A percentile compares a stretch with the other conserved stretches of the same genome.
These are phyloP conservation scores for Nibea albiflora DNA, from an alignment of 2,113 vertebrate species.

Conservation along the genomic window DNA sequence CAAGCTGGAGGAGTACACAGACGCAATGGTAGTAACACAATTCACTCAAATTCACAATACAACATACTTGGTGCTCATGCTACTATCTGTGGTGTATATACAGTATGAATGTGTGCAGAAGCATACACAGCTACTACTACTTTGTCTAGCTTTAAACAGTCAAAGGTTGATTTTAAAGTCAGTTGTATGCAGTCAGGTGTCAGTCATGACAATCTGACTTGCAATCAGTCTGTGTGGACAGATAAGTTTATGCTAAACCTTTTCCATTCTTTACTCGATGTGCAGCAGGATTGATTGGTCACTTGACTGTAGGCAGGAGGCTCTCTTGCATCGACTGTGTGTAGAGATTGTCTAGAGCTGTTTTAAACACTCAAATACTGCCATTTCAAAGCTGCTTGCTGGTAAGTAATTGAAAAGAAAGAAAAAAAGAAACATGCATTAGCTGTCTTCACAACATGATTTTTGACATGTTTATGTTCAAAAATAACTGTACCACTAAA, in stretches of 20 bases:
- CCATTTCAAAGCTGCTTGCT: too few species aligned
- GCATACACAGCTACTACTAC: too few species aligned
- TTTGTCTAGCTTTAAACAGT: neutral
- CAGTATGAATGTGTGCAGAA: too few species aligned
- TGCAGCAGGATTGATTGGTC: neutral
- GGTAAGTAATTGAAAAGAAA: neutral
- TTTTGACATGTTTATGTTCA: too few species aligned
- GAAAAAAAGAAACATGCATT: neutral
- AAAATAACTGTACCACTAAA: neutral
- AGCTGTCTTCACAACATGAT: neutral
- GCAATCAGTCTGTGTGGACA: neutral
- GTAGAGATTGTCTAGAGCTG: too few species aligned
- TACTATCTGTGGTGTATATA: neutral
- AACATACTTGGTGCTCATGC: neutral
- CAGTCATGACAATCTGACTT: neutral
- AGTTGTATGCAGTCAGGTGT: neutral
- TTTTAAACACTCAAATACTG: too few species aligned
- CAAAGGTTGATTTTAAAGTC: neutral
- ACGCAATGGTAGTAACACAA: constrained; percentile 87
- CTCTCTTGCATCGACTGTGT: neutral
- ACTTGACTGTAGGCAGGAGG: neutral
- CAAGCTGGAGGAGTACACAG: constrained; percentile 93
- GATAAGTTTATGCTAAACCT: neutral
- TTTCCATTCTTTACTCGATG: neutral
- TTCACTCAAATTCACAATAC: neutral